A percentile compares a stretch with the other conserved stretches of the same genome.
Evolutionary conservation across 53 echinoderm and acorn worm genomes (phyloP).

Genomic region (Apostichopus leukothele): DNA sequence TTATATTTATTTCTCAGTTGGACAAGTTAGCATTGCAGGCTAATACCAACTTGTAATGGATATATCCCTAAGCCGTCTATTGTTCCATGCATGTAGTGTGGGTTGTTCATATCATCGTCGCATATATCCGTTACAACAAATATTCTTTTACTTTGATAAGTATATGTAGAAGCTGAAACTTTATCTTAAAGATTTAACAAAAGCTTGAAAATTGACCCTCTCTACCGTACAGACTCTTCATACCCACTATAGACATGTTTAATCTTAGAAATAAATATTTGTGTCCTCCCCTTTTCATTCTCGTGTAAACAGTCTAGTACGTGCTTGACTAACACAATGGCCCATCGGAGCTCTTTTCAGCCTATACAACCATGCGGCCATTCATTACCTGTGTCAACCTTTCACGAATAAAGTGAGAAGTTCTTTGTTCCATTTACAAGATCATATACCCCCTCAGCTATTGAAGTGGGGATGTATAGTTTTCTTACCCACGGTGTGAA

Average conservation of each 20-base stretch:
- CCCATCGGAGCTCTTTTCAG: neutral
- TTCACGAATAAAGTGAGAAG: constrained; percentile 22
- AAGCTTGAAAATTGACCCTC: neutral
- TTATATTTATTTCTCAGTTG: no score
- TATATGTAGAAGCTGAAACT: no score
- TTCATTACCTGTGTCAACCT: neutral
- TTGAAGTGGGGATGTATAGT: neutral
- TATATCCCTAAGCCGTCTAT: no score
- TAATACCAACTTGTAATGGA: no score
- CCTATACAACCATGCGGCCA: neutral
- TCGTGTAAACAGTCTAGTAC: constrained; percentile 28
- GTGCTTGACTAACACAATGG: constrained; percentile 15
- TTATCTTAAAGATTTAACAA: neutral
- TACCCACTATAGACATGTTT: constrained; percentile 21
- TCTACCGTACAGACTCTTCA: neutral
- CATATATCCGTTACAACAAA: no score
- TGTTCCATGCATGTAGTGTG: no score
- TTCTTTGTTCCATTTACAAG: neutral
- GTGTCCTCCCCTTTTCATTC: constrained; percentile 33
- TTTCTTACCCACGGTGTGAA: constrained; percentile 9
- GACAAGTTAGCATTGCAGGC: no score
- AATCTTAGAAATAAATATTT: constrained; percentile 29
- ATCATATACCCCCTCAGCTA: neutral
- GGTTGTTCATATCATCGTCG: no score
- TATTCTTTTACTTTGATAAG: no score